These are phyloP conservation scores for Eublepharis macularius DNA, from an alignment of 2,113 vertebrate genomes.

Conservation along the genomic window DNA sequence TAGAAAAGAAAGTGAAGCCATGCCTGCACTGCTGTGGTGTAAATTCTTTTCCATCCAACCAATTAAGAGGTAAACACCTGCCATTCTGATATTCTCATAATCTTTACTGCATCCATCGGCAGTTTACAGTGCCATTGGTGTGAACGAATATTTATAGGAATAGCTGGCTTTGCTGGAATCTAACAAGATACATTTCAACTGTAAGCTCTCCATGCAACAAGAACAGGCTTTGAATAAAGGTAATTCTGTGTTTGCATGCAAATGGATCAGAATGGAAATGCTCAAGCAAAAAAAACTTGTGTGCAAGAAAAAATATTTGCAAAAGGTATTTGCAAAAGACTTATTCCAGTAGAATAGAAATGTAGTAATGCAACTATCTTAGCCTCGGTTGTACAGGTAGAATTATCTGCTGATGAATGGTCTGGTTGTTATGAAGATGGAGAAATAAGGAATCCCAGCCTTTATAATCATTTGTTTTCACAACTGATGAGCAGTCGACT, in stretches of 20 bases:
- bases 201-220: neutral
- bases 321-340: neutral
- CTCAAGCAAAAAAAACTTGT: neutral
- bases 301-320: neutral
- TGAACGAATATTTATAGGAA: constrained; percentile 35
- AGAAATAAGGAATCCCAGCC: neutral
- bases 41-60: neutral
- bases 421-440: no score
- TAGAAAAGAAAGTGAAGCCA: neutral
- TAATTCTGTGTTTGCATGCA: neutral
- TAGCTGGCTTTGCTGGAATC: constrained; percentile 17
- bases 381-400: neutral
- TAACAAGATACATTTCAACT: neutral
- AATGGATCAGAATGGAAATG: neutral
- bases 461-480: neutral
- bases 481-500: no score
- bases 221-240: constrained; percentile 17
- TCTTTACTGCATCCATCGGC: neutral
- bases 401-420: neutral
- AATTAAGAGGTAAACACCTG: constrained; percentile 51
- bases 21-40: neutral
- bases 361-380: neutral
- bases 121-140: neutral
- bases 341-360: neutral
- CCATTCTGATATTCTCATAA: constrained; percentile 2